Evolutionary conservation across 2,888 invertebrate genomes (phyloP).

Genomic region (Plagiodera versicolora): DNA sequence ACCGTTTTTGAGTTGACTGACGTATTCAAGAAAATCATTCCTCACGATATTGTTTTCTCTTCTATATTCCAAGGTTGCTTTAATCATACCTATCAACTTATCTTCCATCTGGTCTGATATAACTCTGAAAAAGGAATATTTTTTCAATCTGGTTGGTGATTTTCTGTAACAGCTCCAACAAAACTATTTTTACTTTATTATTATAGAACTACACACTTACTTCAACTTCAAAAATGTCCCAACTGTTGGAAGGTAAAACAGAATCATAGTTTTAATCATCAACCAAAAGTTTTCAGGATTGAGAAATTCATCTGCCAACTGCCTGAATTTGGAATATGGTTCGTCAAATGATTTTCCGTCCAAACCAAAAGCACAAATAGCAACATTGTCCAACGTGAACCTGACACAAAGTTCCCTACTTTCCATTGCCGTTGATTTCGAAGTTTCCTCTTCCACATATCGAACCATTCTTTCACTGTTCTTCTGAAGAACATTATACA

Average conservation of each 20-base stretch:
- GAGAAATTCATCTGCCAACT: slow-evolving; percentile 36
- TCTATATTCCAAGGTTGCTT: slow-evolving; percentile 49
- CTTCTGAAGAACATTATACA: slow-evolving; percentile 56
- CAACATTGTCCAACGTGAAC: slow-evolving; percentile 52
- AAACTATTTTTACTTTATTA: too few species aligned
- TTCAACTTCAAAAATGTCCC: slow-evolving; percentile 19
- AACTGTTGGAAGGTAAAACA: slow-evolving; percentile 15
- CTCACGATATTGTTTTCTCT: slow-evolving; percentile 48
- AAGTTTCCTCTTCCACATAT: slow-evolving; percentile 35
- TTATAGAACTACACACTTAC: slow-evolving; percentile 19
- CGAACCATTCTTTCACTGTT: slow-evolving; percentile 53
- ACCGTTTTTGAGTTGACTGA: slow-evolving; percentile 45
- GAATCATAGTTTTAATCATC: neutral
- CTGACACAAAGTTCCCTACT: slow-evolving; percentile 48
- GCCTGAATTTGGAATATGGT: slow-evolving; percentile 37
- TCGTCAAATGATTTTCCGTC: slow-evolving; percentile 51
- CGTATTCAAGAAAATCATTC: slow-evolving; percentile 54
- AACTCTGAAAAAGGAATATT: slow-evolving; percentile 36
- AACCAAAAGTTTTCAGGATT: slow-evolving; percentile 8
- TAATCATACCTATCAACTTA: slow-evolving; percentile 46
- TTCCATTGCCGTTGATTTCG: slow-evolving; percentile 36
- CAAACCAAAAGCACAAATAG: slow-evolving; percentile 54
- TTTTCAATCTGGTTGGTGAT: too few species aligned
- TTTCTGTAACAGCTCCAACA: too few species aligned
- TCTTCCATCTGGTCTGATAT: slow-evolving; percentile 48